A percentile compares a stretch with the other conserved stretches of the same genome.
Conservation (phyloP, 2,797 vertebrate genomes). For the Trichosurus vulpecula region DNA sequence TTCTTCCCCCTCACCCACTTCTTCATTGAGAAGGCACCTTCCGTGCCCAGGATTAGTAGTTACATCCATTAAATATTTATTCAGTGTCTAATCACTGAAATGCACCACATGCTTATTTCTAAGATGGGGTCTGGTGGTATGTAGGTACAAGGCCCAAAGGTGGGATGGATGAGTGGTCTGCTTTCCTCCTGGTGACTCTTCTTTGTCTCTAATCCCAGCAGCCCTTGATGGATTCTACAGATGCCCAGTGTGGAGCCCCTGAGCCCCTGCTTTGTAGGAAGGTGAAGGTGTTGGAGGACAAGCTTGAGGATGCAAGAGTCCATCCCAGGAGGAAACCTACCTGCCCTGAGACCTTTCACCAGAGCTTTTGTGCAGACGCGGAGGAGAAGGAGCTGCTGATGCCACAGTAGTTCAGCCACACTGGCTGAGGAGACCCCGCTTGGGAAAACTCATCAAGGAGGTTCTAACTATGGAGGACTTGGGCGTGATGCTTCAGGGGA, state of each 20-base stretch:
- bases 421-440: background rate
- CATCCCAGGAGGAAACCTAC: background rate
- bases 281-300: background rate
- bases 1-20: background rate
- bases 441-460: background rate
- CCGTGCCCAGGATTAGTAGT: background rate
- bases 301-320: background rate
- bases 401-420: background rate
- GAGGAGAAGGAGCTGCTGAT: background rate
- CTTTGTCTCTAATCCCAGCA: background rate
- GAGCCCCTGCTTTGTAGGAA: background rate
- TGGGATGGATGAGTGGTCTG: too few relatives aligned
- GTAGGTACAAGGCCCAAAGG: too few relatives aligned
- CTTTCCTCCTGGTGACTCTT: background rate
- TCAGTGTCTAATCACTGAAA: background rate
- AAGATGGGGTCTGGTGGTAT: background rate
- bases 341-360: background rate
- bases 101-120: background rate
- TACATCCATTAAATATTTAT: background rate
- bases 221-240: background rate
- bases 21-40: background rate
- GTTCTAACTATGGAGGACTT: background rate
- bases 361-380: background rate
- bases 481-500: background rate
- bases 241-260: background rate